Conservation (phyloP, 2,113 vertebrate species). For the Symphodus melops region DNA sequence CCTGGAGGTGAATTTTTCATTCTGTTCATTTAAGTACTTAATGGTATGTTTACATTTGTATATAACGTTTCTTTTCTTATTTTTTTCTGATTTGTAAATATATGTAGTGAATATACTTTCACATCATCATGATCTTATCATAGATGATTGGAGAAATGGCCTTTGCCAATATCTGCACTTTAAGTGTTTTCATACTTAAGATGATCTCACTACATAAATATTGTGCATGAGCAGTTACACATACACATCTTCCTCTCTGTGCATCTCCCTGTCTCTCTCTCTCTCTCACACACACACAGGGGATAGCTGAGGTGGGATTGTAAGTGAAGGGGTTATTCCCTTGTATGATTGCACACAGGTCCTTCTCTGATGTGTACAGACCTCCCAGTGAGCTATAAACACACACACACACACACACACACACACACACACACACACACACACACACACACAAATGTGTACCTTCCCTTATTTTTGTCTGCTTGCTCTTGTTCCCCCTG, state of each 20-base stretch:
- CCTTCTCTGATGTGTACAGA: conserved; percentile 24
- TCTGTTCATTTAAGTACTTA: too few relatives aligned
- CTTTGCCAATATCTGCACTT: not conserved
- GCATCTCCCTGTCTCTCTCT: not conserved
- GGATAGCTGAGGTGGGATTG: not conserved
- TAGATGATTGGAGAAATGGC: not conserved
- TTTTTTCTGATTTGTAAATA: too few relatives aligned
- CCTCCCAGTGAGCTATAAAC: conserved; percentile 30
- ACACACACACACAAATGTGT: not conserved
- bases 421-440: conserved; percentile 9
- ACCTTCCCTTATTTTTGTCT: conserved; percentile 17
- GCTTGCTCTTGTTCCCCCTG: conserved; percentile 33
- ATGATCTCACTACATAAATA: not conserved
- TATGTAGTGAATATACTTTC: too few relatives aligned
- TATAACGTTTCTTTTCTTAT: too few relatives aligned
- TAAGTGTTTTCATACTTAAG: not conserved
- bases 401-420: conserved; percentile 13
- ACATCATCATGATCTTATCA: too few relatives aligned
- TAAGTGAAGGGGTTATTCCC: conserved; percentile 48
- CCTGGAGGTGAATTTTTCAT: too few relatives aligned
- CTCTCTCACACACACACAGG: not conserved
- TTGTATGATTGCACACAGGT: conserved; percentile 49
- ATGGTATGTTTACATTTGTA: too few relatives aligned
- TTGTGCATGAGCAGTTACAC: not conserved
- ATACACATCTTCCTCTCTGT: not conserved